Base-by-base conservation (phyloP, 1,140 invertebrate species). In the Manduca sexta region DNA sequence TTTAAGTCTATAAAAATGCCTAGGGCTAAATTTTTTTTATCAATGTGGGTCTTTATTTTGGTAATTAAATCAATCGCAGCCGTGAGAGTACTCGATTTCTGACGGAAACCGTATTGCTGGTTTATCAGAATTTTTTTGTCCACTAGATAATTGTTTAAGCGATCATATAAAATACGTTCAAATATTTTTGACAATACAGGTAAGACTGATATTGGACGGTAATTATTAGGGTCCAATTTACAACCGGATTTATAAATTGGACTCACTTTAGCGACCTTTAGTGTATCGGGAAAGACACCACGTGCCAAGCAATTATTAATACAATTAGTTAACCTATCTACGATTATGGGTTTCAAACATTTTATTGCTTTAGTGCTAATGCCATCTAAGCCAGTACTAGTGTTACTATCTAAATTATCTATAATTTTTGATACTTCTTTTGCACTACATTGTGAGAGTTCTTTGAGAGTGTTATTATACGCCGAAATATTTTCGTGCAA, bases 311-410 rank as follows among this genome's bases (percentile, higher is more conserved):
- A 42, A 2, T 8, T 34, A 11, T 49, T 49, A 18, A 49, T 49
- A 34, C 38, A 49, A 15, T 49, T 33, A 12, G 29, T 18, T 21
- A 49, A 1, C 15, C 30, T 14, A 0, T 16, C 13, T 2, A 12
- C 11, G 4, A 48, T 48, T 31, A 40, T 17, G 12, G 30, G n/a
- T 13, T 40, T 40, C 11, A 48, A 6, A 12, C 30, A 49, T 35
- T 49, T 49, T 1, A 50, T 37, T 7, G 31, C 17, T 33, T 49
- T 50, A n/a, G 41, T 42, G 4, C 15, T 33, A 15, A 49, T 42
- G 11, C 46, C 46, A 15, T 49, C 35, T 11, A 48, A 7, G 1
- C 48, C 48, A 43, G 42, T 45, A 21, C 49, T 51, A 3, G 26
- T 40, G 29, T 39, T 45, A 12, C 2, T 15, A 11, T 48, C 29